Evolutionary conservation across 2,888 invertebrate species (phyloP).

Genomic region (Camponotus fellah): DNA sequence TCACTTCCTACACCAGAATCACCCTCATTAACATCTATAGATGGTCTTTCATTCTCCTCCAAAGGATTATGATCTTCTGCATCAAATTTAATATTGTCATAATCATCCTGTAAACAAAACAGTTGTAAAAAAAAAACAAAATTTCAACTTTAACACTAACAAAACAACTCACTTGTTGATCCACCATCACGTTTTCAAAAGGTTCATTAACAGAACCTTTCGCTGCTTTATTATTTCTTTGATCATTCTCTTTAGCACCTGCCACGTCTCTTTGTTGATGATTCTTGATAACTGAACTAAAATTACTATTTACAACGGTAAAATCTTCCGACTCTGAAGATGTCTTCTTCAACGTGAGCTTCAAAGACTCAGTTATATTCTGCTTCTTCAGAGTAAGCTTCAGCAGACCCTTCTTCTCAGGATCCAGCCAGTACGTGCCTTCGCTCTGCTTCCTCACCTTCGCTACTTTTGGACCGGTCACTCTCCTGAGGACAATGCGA

Average conservation of each 20-base stretch:
- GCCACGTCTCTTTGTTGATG: conserved; percentile 78
- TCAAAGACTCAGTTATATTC: conserved; percentile 76
- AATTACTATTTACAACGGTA: conserved; percentile 80
- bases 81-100: conserved; percentile 77
- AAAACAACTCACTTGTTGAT: conserved; percentile 78
- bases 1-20: conserved; percentile 86
- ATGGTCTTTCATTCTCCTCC: conserved; percentile 81
- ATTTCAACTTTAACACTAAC: not conserved
- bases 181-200: conserved; percentile 83
- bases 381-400: conserved; percentile 83
- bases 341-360: conserved; percentile 82
- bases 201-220: conserved; percentile 78
- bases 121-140: not conserved
- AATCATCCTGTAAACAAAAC: conserved; percentile 74
- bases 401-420: conserved; percentile 81
- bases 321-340: conserved; percentile 81
- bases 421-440: conserved; percentile 80
- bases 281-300: conserved; percentile 68
- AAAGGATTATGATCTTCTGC: conserved; percentile 79
- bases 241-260: conserved; percentile 80
- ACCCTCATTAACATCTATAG: conserved; percentile 83
- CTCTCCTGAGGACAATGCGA: conserved; percentile 81
- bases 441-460: conserved; percentile 70
- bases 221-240: conserved; percentile 77
- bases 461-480: conserved; percentile 76